Conservation (phyloP, 2,113 vertebrate species). For the Alosa alosa region DNA sequence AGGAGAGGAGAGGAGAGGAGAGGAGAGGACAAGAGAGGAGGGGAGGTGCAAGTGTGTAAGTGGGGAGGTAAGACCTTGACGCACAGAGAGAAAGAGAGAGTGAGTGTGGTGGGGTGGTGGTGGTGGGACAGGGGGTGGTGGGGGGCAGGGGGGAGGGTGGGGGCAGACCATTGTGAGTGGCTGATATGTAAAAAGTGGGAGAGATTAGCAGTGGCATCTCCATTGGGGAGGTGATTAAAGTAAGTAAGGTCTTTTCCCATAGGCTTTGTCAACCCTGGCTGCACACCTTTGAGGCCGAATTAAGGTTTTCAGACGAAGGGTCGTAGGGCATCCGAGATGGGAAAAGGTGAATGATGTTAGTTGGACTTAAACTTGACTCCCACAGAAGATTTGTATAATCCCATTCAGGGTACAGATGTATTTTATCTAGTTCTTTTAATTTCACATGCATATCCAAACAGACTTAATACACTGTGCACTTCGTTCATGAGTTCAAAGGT, state of each 20-base stretch:
- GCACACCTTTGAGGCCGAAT: background rate
- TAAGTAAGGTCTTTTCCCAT: slow-evolving; percentile 29
- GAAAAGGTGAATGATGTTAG: background rate
- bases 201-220: slow-evolving; percentile 47
- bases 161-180: slow-evolving; percentile 15
- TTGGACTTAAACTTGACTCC: background rate
- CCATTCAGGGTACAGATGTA: background rate
- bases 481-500: background rate
- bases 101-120: background rate
- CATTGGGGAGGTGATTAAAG: slow-evolving; percentile 35
- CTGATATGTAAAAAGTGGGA: slow-evolving; percentile 42
- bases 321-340: background rate
- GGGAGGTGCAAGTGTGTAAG: background rate
- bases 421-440: background rate
- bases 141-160: background rate
- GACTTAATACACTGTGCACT: background rate
- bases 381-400: background rate
- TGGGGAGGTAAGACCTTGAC: slow-evolving; percentile 41
- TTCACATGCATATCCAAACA: background rate
- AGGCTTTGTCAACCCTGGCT: background rate
- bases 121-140: background rate
- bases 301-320: background rate
- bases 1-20: slow-evolving; percentile 46
- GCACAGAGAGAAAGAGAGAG: slow-evolving; percentile 11
- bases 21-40: slow-evolving; percentile 37